These are phyloP conservation scores for Pangasius djambal DNA, from an alignment of 2,797 vertebrate genomes.

Conservation along the genomic window DNA sequence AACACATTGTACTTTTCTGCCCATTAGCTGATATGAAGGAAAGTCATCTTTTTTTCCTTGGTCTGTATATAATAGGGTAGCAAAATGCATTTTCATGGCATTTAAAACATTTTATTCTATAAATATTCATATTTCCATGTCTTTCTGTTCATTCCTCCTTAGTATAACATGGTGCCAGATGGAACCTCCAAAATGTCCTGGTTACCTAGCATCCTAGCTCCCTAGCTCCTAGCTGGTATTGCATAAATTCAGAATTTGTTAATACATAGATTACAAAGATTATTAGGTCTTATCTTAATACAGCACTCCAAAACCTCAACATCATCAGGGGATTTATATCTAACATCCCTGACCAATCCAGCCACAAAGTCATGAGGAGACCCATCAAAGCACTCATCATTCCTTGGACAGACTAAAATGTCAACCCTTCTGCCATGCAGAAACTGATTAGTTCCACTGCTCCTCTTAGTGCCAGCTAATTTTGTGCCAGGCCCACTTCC, in stretches of 20 bases:
- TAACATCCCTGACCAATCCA: constrained; percentile 45
- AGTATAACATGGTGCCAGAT: neutral
- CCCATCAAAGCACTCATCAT: constrained; percentile 58
- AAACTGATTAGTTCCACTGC: constrained; percentile 68
- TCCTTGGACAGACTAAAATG: constrained; percentile 64
- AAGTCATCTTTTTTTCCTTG: neutral
- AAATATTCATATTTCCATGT: neutral
- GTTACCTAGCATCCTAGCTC: neutral
- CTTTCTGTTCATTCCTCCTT: neutral
- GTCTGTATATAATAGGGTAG: neutral
- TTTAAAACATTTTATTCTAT: neutral
- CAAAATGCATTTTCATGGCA: neutral
- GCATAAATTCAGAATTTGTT: neutral
- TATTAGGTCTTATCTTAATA: constrained; percentile 53
- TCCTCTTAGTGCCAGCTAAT: constrained; percentile 67
- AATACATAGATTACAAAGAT: constrained; percentile 2
- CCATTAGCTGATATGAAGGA: constrained; percentile 4
- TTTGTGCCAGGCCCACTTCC: constrained; percentile 64
- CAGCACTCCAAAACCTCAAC: constrained; percentile 43
- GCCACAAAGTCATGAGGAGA: constrained; percentile 54
- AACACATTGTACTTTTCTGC: constrained; percentile 15
- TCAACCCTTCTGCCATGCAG: constrained; percentile 59
- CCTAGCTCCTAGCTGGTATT: neutral
- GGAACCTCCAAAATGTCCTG: neutral
- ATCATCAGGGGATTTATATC: constrained; percentile 43